Percentiles rank a stretch among this genome's conserved stretches.
These are phyloP conservation scores for Pentalonia nigronervosa DNA, from an alignment of 1,140 invertebrate genomes.

Conservation along the genomic window DNA sequence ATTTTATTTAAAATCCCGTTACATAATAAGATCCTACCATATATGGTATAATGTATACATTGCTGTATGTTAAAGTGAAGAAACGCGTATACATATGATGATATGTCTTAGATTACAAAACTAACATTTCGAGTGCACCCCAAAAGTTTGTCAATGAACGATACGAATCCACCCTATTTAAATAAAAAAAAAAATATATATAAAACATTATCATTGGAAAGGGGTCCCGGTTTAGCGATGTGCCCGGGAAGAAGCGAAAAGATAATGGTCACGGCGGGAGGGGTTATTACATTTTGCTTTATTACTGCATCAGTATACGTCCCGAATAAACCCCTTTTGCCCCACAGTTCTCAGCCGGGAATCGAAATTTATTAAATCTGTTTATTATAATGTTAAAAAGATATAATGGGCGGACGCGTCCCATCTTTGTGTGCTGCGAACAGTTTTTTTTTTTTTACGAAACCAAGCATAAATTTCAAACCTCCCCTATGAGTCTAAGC, in stretches of 20 bases:
- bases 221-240: not conserved
- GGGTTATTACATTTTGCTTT: conserved; percentile 20
- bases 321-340: conserved; percentile 23
- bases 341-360: not conserved
- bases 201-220: conserved; percentile 31
- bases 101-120: not conserved
- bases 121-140: conserved; percentile 11
- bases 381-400: conserved; percentile 36
- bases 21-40: not conserved
- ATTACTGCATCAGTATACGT: not conserved
- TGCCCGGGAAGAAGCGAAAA: not conserved
- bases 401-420: not conserved
- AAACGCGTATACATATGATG: not conserved
- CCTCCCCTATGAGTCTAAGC: not conserved
- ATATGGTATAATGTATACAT: too few relatives aligned
- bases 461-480: conserved; percentile 10
- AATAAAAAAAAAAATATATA: not conserved
- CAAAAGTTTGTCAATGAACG: conserved; percentile 34
- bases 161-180: conserved; percentile 29
- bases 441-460: not conserved
- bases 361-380: conserved; percentile 37
- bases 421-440: not conserved
- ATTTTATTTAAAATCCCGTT: not conserved
- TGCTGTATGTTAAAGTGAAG: not conserved
- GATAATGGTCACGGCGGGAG: conserved; percentile 14